A percentile compares a stretch with the other conserved stretches of the same genome.
Evolutionary conservation across 1,140 invertebrate species (phyloP).

Genomic region (Ceratosolen solmsi): DNA sequence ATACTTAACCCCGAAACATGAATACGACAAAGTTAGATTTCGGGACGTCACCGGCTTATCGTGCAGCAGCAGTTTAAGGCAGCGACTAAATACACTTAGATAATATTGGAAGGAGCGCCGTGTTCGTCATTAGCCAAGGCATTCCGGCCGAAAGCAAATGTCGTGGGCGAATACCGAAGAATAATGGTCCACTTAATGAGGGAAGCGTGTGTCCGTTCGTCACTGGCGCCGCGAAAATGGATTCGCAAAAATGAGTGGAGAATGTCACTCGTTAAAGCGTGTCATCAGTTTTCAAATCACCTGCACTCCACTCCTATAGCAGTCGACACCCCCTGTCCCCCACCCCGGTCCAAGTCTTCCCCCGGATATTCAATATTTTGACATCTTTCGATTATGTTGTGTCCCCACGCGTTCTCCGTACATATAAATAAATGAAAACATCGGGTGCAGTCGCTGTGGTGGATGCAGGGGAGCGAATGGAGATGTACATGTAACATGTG

Average conservation of each 20-base stretch:
- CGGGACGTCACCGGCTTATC: not conserved
- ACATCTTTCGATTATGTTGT: conserved; percentile 7
- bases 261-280: conserved; percentile 22
- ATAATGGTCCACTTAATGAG: not conserved
- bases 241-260: not conserved
- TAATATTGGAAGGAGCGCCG: not conserved
- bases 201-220: not conserved
- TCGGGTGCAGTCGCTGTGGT: not conserved
- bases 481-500: not conserved
- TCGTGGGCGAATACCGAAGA: not conserved
- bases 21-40: not conserved
- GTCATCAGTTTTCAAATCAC: not conserved
- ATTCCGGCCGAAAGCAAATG: not conserved
- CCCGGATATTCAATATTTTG: conserved; percentile 40
- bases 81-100: not conserved
- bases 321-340: too few relatives aligned
- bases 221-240: not conserved
- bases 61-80: not conserved
- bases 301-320: too few relatives aligned
- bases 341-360: not conserved
- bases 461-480: not conserved
- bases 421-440: conserved; percentile 33
- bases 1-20: not conserved
- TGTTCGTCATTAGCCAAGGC: not conserved
- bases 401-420: not conserved